Evolutionary conservation across 2,888 invertebrate genomes (phyloP).

Genomic region (Lissocephala sabroskyi): DNA sequence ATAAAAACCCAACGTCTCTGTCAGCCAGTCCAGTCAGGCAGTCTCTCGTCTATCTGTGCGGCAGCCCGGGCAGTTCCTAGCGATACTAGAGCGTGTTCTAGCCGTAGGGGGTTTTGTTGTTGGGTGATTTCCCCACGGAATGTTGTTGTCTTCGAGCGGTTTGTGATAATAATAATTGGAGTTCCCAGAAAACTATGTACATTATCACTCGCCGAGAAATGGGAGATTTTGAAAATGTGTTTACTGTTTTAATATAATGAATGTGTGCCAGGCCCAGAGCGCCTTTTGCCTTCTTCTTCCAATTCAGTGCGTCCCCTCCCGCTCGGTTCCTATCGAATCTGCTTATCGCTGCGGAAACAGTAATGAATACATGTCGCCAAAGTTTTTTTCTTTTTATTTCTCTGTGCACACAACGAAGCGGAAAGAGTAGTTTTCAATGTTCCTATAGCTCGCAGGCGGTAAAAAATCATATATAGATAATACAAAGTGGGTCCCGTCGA

Average conservation of each 20-base stretch:
- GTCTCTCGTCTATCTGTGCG: no score
- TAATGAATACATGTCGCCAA: slow-evolving; percentile 59
- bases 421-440: no score
- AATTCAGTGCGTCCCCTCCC: slow-evolving; percentile 3
- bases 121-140: no score
- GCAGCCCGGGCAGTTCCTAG: no score
- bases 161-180: slow-evolving; percentile 55
- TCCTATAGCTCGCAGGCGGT: no score
- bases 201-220: no score
- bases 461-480: slow-evolving; percentile 7
- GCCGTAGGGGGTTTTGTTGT: no score
- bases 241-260: slow-evolving; percentile 37
- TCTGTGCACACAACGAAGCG: neutral
- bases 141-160: neutral
- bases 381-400: neutral
- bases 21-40: no score
- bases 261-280: slow-evolving; percentile 8
- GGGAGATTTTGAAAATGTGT: slow-evolving; percentile 39
- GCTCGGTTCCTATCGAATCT: slow-evolving; percentile 15
- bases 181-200: slow-evolving; percentile 57
- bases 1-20: no score
- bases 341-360: slow-evolving; percentile 65
- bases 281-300: neutral
- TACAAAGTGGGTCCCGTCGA: slow-evolving; percentile 6
- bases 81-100: no score